These are phyloP conservation scores for Dasyornis broadbenti DNA, from an alignment of 2,113 vertebrate genomes.

Conservation along the genomic window DNA sequence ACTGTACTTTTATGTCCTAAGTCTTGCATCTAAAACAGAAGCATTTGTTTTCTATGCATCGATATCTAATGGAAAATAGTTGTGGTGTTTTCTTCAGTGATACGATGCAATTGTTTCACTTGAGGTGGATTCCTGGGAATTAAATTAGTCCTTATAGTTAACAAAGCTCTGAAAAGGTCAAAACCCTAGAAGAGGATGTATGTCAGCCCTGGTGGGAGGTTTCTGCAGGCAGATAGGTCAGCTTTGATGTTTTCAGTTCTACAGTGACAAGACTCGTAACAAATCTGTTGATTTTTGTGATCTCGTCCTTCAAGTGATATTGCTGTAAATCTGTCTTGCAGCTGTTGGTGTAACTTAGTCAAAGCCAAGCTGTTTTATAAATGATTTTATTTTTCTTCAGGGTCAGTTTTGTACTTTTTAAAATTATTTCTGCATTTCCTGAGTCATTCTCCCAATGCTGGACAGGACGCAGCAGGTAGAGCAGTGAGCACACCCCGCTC, in stretches of 20 bases:
- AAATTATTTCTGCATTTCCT: neutral
- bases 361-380: neutral
- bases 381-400: conserved; percentile 14
- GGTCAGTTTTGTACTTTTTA: conserved; percentile 42
- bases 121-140: neutral
- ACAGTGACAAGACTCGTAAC: neutral
- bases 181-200: neutral
- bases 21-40: neutral
- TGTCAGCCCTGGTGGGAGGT: neutral
- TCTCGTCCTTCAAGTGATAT: neutral
- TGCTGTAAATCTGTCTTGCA: neutral
- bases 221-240: neutral
- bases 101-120: neutral
- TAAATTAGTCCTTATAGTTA: neutral
- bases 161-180: neutral
- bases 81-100: neutral
- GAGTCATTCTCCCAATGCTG: conserved; percentile 9
- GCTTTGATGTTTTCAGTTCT: neutral
- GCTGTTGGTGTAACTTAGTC: neutral
- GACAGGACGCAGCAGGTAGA: neutral
- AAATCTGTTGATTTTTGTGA: neutral
- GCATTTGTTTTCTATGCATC: neutral
- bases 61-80: neutral
- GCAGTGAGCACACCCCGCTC: neutral
- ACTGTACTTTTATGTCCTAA: neutral